Evolutionary conservation across 2,888 invertebrate species (phyloP), one percentile per base, ranked within the genome.

Genomic region (Pristionchus mayeri): DNA sequence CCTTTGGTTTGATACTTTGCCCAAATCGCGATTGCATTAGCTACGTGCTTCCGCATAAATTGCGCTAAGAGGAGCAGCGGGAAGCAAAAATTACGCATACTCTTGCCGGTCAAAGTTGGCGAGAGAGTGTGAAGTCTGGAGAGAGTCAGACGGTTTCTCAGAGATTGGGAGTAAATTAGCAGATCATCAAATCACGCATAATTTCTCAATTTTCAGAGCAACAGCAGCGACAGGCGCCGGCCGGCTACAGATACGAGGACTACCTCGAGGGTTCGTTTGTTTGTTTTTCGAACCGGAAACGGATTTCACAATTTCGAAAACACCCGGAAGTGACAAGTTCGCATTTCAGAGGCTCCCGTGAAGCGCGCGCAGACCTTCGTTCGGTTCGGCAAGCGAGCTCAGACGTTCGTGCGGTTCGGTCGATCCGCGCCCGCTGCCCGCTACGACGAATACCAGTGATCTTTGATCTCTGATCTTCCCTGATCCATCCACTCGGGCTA

Each of bases 341-440:
- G 7, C 7, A 44, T 71, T 83, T 21, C 71, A 84, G 84, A 75
- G 27, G 54, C 84, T 13, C 84, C 84, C 0, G 37, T 24, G 52
- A 84, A 84, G 75, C 71, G 84, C n/a, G 84, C 84, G 16, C 84
- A 84, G 75, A 84, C 84, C 34, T 84, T 84, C 54, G 84, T 84
- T 18, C 84, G 84, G 52, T 84, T 84, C 75, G 84, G 84, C 48
- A 84, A 84, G 75, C 34, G 84, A 50, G 84, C 84, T 2, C 84
- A 84, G 75, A 84, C 84, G 24, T 84, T 84, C 75, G 84, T 84
- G 18, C 84, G 84, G 16, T 84, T 84, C 75, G 84, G 84, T 27
- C 50, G 84, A 52, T 52, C 50, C 18, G 27, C 48, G 71, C 84
- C 83, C 30, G 60, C 60, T n/a, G n/a, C 44, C 3, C 37, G 71